Evolutionary conservation across 2,888 invertebrate genomes (phyloP), one percentile per base, ranked within the genome.

Genomic region (Thereva unica): DNA sequence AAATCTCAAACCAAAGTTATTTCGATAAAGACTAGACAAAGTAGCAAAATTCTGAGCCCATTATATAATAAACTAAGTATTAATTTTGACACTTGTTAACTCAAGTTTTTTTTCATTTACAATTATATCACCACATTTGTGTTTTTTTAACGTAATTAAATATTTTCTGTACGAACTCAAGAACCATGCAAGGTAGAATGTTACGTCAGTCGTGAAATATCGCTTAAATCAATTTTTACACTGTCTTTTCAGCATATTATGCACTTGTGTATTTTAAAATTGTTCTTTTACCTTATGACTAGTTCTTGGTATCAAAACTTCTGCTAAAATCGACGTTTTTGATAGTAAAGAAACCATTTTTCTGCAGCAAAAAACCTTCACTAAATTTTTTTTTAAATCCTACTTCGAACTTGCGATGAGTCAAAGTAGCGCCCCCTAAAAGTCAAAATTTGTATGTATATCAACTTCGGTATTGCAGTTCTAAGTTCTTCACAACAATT

Each of bases 291-390:
- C 92, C 89, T 91, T 91, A 71, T 85, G 80, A 71, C 87, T 86
- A 82, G 87, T 87, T 81, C 87, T 87, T 70, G 88, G 82, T 74
- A 87, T 83, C 73, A 89, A 80, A 78, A 85, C 85, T 83, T 91
- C 91, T 68, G 87, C 86, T 75, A 91, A 82, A 79, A 85, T 83
- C 77, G 88, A 82, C 74, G 88, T 85, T 78, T 92, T 87, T 77
- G 87, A 87, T 81, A 92, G 85, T 82, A 92, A 85, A 77, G 89
- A 88, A 84, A 91, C 91, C 91, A 91, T 91, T 84, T 87, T 86
- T 80, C 75, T 66, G 66, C 53, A 42, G 41, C 40, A 61, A 54
- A 34, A 12, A 7, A 69, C 55, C 47, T 64, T 55, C 57, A 64
- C 52, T 67, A 52, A 67, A 61, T 68, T 66, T 66, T 57, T 45